Evolutionary conservation across 2,888 invertebrate genomes (phyloP).

Genomic region (Enchytraeus crypticus): DNA sequence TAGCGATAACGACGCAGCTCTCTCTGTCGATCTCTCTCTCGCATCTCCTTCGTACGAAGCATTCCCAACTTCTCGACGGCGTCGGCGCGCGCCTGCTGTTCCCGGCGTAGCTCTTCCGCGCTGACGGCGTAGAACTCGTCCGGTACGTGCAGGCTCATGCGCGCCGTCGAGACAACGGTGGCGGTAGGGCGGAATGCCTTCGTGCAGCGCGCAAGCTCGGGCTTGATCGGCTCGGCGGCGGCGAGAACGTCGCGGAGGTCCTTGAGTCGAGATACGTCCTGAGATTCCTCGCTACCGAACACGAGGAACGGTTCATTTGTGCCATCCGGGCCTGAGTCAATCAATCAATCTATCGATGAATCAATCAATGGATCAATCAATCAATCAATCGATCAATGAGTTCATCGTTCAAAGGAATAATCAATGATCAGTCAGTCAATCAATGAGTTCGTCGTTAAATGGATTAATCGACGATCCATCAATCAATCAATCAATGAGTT

Average conservation of each 20-base stretch:
- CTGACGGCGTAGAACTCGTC: conserved; percentile 73
- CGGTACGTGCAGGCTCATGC: conserved; percentile 58
- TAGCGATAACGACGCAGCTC: conserved; percentile 65
- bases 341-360: no score
- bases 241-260: conserved; percentile 67
- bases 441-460: no score
- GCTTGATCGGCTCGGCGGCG: conserved; percentile 68
- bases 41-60: conserved; percentile 86
- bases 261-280: conserved; percentile 49
- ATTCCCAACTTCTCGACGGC: conserved; percentile 71
- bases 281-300: conserved; percentile 34
- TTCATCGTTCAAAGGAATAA: no score
- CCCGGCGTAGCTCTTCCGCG: conserved; percentile 73
- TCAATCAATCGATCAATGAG: no score
- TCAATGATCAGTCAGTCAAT: no score
- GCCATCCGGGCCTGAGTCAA: background rate
- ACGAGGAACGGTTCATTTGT: conserved; percentile 52
- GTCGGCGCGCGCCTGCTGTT: conserved; percentile 56
- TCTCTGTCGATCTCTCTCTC: conserved; percentile 75
- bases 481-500: no score
- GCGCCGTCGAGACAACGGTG: conserved; percentile 10
- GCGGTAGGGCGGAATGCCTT: conserved; percentile 50
- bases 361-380: no score
- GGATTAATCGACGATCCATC: no score
- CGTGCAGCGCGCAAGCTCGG: conserved; percentile 74